Evolutionary conservation across 2,888 invertebrate genomes (phyloP).

Genomic region (Erebia palarica): DNA sequence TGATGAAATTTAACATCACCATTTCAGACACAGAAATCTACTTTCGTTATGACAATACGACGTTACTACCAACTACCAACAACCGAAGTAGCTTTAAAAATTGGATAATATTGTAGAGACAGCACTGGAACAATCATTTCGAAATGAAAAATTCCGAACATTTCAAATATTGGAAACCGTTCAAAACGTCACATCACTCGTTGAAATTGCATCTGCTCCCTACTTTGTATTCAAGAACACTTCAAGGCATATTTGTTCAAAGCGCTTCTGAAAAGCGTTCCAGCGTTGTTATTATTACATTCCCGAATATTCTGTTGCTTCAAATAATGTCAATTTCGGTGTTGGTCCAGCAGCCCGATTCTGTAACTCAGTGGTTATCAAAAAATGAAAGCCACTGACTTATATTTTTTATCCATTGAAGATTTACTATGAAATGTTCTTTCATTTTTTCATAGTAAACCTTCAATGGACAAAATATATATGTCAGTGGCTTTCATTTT

Average conservation of each 20-base stretch:
- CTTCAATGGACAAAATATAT: too few species aligned
- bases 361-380: too few species aligned
- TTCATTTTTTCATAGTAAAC: too few species aligned
- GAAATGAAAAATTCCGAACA: conserved; percentile 68
- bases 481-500: too few species aligned
- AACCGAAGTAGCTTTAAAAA: conserved; percentile 11
- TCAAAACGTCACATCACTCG: conserved; percentile 40
- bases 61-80: not conserved
- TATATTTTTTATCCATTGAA: too few species aligned
- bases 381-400: too few species aligned
- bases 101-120: conserved; percentile 37
- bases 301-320: conserved; percentile 8
- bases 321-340: not conserved
- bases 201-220: conserved; percentile 54
- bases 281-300: conserved; percentile 10
- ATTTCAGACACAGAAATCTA: not conserved
- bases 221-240: conserved; percentile 73
- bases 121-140: conserved; percentile 56
- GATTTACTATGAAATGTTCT: too few species aligned
- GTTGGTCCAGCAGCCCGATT: too few species aligned
- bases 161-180: conserved; percentile 51
- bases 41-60: conserved; percentile 4
- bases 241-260: conserved; percentile 67
- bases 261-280: conserved; percentile 27
- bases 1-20: not conserved